Conservation (phyloP, 2,797 vertebrate genomes). For the Ceyx erithaca region DNA sequence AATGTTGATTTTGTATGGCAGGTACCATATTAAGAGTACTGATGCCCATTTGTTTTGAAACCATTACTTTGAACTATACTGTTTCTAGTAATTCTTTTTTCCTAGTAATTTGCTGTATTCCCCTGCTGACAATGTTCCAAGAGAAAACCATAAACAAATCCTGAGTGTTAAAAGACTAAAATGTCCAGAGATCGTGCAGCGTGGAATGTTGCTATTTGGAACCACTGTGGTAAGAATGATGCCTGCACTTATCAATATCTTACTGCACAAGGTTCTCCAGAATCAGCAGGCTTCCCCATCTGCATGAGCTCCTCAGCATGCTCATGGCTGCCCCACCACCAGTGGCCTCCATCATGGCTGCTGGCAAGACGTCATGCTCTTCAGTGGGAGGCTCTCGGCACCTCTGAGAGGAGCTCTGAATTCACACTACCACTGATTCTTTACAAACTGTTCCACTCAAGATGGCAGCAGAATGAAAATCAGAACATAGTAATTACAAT, state of each 20-base stretch:
- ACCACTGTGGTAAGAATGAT: not conserved
- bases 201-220: not conserved
- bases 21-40: not conserved
- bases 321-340: no score
- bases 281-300: not conserved
- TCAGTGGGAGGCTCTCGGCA: slow-evolving; percentile 52
- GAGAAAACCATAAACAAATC: not conserved
- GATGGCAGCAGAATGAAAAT: not conserved
- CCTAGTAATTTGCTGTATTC: not conserved
- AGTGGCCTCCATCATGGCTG: slow-evolving; percentile 54
- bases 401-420: slow-evolving; percentile 29
- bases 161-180: not conserved
- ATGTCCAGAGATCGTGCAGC: not conserved
- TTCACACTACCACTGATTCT: slow-evolving; percentile 39
- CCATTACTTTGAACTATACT: not conserved
- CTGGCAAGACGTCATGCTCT: slow-evolving; percentile 51
- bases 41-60: not conserved
- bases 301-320: not conserved
- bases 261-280: not conserved
- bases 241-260: not conserved
- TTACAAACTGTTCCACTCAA: not conserved
- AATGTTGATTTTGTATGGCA: no score
- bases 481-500: not conserved
- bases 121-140: not conserved
- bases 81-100: not conserved